Evolutionary conservation across 2,113 vertebrate genomes (phyloP).

Genomic region (Elanus axillaris): DNA sequence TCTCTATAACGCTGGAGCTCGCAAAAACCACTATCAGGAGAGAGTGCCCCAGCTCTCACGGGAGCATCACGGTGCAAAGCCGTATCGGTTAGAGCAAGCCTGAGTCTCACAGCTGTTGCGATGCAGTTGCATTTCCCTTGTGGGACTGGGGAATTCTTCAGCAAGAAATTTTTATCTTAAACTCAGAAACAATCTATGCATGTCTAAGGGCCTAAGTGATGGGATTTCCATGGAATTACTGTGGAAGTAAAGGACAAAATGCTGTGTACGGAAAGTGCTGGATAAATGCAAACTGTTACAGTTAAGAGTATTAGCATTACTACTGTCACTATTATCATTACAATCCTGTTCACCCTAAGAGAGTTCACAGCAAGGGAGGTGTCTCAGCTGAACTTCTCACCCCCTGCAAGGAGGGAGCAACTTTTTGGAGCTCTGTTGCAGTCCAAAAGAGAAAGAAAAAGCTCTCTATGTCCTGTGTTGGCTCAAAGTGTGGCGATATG

Average conservation of each 20-base stretch:
- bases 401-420: slow-evolving; percentile 12
- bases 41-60: slow-evolving; percentile 36
- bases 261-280: slow-evolving; percentile 17
- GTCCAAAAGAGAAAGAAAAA: slow-evolving; percentile 34
- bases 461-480: neutral
- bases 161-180: slow-evolving; percentile 35
- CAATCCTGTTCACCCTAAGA: neutral
- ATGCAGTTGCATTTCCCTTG: slow-evolving; percentile 28
- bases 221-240: slow-evolving; percentile 33
- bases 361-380: neutral
- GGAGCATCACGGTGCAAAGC: slow-evolving; percentile 18
- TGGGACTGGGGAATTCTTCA: slow-evolving; percentile 49
- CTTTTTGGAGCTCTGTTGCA: neutral
- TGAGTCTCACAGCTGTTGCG: slow-evolving; percentile 18
- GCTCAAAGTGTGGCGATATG: slow-evolving; percentile 47
- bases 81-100: slow-evolving; percentile 5
- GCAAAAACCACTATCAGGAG: slow-evolving; percentile 82
- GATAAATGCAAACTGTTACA: slow-evolving; percentile 17
- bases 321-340: neutral
- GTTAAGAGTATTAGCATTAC: neutral
- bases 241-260: slow-evolving; percentile 58
- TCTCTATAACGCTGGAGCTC: slow-evolving; percentile 88
- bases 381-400: slow-evolving; percentile 23
- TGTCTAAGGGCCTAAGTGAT: slow-evolving; percentile 52
- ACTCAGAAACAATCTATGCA: slow-evolving; percentile 13